Base-by-base conservation (phyloP, 2,888 invertebrate species). In the Seira ritae region DNA sequence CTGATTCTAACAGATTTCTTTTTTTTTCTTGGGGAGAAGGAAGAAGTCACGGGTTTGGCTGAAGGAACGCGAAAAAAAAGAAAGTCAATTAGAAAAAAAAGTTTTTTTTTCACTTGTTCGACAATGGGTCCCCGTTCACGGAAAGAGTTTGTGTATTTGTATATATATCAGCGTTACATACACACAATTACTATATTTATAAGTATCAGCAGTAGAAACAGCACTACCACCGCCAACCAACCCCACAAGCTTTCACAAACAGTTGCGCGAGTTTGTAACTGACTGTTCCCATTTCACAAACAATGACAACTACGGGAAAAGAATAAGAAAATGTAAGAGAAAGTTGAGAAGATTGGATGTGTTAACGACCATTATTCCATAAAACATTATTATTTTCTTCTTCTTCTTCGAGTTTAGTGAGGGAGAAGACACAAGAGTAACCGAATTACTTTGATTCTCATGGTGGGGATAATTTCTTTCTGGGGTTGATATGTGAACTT, bases 271-370 rank as follows among this genome's bases (percentile, higher is more conserved):
- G 12, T n/a, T 50, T 50, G 50, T 50, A 50, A n/a, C 50, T 50
- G 50, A 50, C 50, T 50, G 50, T 50, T 50, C 50, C 17, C 50
- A 50, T 50, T 50, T 50, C 50, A 50, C 50, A 50, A 50, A 50
- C 50, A 50, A 50, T 50, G 50, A 50, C 50, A 50, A 50, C 15
- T 50, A 3, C 50, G 50, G 50, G 50, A 50, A 50, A 15, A 50
- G 3, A 50, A 15, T 8, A 15, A 15, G 12, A 15, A 15, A n/a
- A 12, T 8, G 17, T 2, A 3, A 12, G 12, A 50, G 15, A 8
- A 1, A 3, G 1, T 15, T 31, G 31, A 31, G 31, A 31, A 50
- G 50, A 50, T 50, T 50, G 50, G 50, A 50, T 15, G 17, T n/a
- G 50, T 50, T 50, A 50, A 50, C 50, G 6, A 50, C 50, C 15